Base-by-base conservation (phyloP, 2,888 invertebrate genomes). In the Harpalus rubripes region DNA sequence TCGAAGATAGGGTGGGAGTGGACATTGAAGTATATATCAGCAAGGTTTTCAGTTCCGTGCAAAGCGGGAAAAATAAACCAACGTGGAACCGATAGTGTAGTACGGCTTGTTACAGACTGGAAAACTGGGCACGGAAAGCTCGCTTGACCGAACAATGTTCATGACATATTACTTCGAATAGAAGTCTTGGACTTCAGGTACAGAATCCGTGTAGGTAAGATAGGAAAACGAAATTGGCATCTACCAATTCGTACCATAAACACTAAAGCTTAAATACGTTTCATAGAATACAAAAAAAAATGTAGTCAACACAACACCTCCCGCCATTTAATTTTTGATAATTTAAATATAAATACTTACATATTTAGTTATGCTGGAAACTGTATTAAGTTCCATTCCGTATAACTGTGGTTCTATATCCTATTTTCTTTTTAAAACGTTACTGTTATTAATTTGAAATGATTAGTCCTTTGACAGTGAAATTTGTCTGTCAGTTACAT, bases 151-250 rank as follows among this genome's bases (percentile, higher is more conserved):
- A 18, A 56, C 68, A 82, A 83, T 83, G 76, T 52, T 83, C 74
- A 61, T 72, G 83, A 83, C 83, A 83, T 76, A 74, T 58, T 58
- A 76, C 83, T 59, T 32, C 74, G 61, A 76, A 83, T 59, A 59
- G 83, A 61, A 59, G 76, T 39, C 58, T 26, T 5, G 22, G 63
- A 39, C 41, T 52, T 18, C 22, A 63, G 26, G 22, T 63, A 63
- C 63, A 22, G 63, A 63, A 22, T 16, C 41, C 72, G 41, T 59
- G 16, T 5, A 59, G 16, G 16, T n/a, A n/a, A n/a, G n/a, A n/a
- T n/a, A n/a, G n/a, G n/a, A n/a, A 59, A 1, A 16, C 0, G 10
- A 52, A 52, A 12, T 52, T 1, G 44, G 10, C 44, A 12, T 12
- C 44, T 52, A 1, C 44, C 12, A 52, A 52, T 52, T 52, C 44